Percentiles rank a stretch among this genome's conserved stretches.
phyloP scores from a whole-genome alignment of 2,888 invertebrate species.

The Prenolepis imparis region DNA sequence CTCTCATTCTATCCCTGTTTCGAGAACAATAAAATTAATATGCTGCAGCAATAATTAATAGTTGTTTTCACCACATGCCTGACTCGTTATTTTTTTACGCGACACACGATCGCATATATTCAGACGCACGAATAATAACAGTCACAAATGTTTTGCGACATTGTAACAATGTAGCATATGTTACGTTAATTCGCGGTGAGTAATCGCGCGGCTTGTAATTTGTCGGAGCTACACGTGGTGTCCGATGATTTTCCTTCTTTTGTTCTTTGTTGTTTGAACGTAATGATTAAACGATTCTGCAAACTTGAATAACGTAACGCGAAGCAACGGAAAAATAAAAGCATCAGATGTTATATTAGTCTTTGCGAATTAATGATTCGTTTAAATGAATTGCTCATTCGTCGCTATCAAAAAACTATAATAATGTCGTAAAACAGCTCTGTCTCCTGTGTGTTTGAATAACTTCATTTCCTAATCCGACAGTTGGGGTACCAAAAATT shows the following conservation, averaged over 20 bases:
- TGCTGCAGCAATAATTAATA: slow-evolving; percentile 41
- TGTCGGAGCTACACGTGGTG: slow-evolving; percentile 2
- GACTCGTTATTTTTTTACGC: slow-evolving; percentile 50
- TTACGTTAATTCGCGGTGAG: slow-evolving; percentile 53
- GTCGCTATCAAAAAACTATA: not conserved
- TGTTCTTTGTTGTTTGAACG: slow-evolving; percentile 36
- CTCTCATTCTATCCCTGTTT: slow-evolving; percentile 9
- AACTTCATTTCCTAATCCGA: slow-evolving; percentile 57
- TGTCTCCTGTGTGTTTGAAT: slow-evolving; percentile 29
- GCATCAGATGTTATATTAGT: not conserved
- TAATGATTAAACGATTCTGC: slow-evolving; percentile 34
- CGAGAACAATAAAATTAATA: slow-evolving; percentile 24
- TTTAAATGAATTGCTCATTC: not conserved
- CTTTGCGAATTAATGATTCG: not conserved
- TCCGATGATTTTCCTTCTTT: slow-evolving; percentile 47
- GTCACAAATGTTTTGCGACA: slow-evolving; percentile 52
- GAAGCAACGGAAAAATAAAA: not conserved
- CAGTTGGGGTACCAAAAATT: slow-evolving; percentile 23
- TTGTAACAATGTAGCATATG: slow-evolving; percentile 40
- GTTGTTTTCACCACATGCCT: slow-evolving; percentile 38
- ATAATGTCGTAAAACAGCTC: not conserved
- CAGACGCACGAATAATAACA: slow-evolving; percentile 37
- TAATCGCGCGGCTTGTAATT: slow-evolving; percentile 54
- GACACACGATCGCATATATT: slow-evolving; percentile 35
- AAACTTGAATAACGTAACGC: slow-evolving; percentile 9